Percentiles rank a stretch among this genome's conserved stretches.
phyloP scores from a whole-genome alignment of 2,888 invertebrate species.

The Embidobia sp. region DNA sequence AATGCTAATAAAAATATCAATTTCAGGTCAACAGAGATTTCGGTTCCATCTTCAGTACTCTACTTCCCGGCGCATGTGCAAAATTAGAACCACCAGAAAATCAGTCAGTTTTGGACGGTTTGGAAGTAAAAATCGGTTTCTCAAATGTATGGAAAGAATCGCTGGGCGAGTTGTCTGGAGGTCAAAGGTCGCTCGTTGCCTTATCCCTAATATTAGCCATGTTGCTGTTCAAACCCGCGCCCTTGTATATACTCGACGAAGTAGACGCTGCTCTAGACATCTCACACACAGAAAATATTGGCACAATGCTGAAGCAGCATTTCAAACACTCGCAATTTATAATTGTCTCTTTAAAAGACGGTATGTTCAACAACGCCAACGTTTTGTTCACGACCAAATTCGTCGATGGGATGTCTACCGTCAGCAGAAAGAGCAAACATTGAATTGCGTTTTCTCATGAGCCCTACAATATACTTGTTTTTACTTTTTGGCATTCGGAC shows the following conservation, averaged over 20 bases:
- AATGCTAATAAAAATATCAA: too few relatives aligned
- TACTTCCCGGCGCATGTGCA: constrained; percentile 95
- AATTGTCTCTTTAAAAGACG: constrained; percentile 98
- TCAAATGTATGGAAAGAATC: constrained; percentile 98
- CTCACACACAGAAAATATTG: constrained; percentile 99
- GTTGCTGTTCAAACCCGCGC: constrained; percentile 98
- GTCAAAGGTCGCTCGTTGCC: constrained; percentile 97
- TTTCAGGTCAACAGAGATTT: constrained; percentile 93
- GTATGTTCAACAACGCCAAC: constrained; percentile 99
- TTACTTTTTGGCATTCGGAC: too few relatives aligned
- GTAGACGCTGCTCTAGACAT: constrained; percentile 99
- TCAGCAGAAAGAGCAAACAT: constrained; percentile 84
- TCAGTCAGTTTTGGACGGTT: constrained; percentile 89
- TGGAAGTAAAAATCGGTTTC: constrained; percentile 95
- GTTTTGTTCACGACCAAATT: constrained; percentile 97
- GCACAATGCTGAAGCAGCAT: constrained; percentile 94
- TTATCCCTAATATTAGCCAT: constrained; percentile 97
- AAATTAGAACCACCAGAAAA: constrained; percentile 90
- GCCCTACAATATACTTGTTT: too few relatives aligned
- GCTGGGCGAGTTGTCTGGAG: constrained; percentile 97
- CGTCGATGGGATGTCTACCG: constrained; percentile 96
- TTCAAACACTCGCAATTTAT: constrained; percentile 97
- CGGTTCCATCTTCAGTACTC: constrained; percentile 94
- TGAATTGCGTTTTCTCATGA: too few relatives aligned
- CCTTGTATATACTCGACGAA: constrained; percentile 99